phyloP scores from a whole-genome alignment of 2,113 vertebrate species.

The Morone chrysops region DNA sequence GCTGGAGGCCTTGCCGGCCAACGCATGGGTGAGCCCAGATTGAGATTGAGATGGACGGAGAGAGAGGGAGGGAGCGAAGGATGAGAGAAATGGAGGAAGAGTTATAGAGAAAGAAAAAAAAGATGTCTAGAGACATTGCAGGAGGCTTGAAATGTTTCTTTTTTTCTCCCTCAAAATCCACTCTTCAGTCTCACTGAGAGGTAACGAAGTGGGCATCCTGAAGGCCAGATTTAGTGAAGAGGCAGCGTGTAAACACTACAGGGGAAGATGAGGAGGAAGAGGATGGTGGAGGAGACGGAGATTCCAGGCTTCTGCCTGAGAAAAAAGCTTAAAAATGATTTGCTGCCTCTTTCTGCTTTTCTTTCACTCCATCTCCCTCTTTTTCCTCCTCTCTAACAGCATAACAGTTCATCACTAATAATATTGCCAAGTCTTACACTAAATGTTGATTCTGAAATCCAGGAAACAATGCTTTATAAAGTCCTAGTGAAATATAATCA shows the following conservation, averaged over 20 bases:
- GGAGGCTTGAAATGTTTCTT: background rate
- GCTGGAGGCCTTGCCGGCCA: constrained; percentile 55
- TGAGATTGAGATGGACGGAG: constrained; percentile 54
- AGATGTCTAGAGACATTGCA: constrained; percentile 15
- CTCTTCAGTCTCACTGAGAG: constrained; percentile 43
- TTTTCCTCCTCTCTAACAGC: background rate
- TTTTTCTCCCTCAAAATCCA: constrained; percentile 5
- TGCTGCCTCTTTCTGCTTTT: background rate
- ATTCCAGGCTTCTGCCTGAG: constrained; percentile 23
- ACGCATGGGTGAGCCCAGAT: constrained; percentile 61
- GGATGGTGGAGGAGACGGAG: constrained; percentile 13
- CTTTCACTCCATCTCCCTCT: background rate
- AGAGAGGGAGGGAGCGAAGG: constrained; percentile 7
- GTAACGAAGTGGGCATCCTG: constrained; percentile 53
- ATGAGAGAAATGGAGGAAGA: constrained; percentile 23
- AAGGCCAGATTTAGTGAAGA: constrained; percentile 67
- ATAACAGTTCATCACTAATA: background rate
- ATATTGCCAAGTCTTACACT: background rate
- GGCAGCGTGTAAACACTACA: constrained; percentile 59
- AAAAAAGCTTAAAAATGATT: constrained; percentile 16
- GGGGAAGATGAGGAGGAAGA: constrained; percentile 24
- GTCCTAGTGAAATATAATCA: background rate
- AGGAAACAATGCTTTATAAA: background rate
- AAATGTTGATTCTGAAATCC: constrained; percentile 1
- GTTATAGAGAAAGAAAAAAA: constrained; percentile 37